A percentile compares a stretch with the other conserved stretches of the same genome.
phyloP scores from a whole-genome alignment of 2,888 invertebrate species.

The Amaurobius ferox region DNA sequence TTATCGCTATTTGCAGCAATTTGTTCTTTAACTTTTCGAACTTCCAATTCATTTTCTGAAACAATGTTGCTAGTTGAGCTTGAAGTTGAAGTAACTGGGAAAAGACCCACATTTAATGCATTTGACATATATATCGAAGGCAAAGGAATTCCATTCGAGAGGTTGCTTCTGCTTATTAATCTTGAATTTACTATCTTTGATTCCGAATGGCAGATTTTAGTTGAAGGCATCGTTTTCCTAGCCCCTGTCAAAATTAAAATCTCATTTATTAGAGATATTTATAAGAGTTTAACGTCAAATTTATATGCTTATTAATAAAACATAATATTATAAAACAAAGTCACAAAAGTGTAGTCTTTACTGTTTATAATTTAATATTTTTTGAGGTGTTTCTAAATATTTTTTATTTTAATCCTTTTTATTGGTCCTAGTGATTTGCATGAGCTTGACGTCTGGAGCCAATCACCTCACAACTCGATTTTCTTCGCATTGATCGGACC shows the following conservation, averaged over 20 bases:
- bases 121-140: neutral
- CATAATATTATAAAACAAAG: too few species aligned
- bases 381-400: too few species aligned
- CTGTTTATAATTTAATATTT: too few species aligned
- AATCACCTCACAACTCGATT: too few species aligned
- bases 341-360: too few species aligned
- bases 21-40: neutral
- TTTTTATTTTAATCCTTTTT: too few species aligned
- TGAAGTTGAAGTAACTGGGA: neutral
- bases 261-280: too few species aligned
- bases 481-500: too few species aligned
- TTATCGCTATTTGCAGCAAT: neutral
- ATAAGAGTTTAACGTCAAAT: too few species aligned
- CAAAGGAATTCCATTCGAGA: neutral
- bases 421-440: too few species aligned
- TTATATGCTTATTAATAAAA: too few species aligned
- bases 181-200: neutral
- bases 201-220: neutral
- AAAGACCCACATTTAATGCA: neutral
- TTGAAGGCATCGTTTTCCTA: neutral
- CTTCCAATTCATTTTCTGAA: neutral
- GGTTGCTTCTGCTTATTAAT: neutral
- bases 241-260: neutral
- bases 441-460: too few species aligned
- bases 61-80: neutral